Evolutionary conservation across 2,888 invertebrate genomes (phyloP).

Genomic region (Temnothorax unifasciatus): DNA sequence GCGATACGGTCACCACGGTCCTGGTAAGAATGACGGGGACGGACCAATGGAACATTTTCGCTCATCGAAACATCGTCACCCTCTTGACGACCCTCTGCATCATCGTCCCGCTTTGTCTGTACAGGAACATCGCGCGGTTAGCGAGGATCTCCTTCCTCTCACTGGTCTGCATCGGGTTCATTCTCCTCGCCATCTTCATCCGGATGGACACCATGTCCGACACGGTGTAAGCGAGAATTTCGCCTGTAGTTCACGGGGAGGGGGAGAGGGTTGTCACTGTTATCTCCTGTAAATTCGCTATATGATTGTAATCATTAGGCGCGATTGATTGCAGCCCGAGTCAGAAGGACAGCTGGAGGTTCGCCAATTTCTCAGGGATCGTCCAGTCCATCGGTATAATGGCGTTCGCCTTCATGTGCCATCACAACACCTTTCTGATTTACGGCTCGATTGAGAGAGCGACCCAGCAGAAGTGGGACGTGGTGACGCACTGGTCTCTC

Average conservation of each 20-base stretch:
- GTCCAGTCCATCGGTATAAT: conserved; percentile 93
- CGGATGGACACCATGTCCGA: conserved; percentile 88
- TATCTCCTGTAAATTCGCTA: neutral
- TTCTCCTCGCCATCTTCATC: conserved; percentile 90
- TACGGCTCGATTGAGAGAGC: conserved; percentile 93
- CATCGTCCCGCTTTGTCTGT: conserved; percentile 93
- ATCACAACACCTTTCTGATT: conserved; percentile 95
- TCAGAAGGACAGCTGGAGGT: conserved; percentile 90
- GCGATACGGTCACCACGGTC: conserved; percentile 94
- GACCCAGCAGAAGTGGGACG: conserved; percentile 92
- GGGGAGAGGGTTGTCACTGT: neutral
- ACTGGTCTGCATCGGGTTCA: conserved; percentile 91
- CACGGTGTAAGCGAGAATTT: conserved; percentile 89
- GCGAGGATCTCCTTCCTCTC: conserved; percentile 91
- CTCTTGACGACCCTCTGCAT: conserved; percentile 91
- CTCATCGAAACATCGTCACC: conserved; percentile 90
- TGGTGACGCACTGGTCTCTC: conserved; percentile 93
- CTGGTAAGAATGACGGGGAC: conserved; percentile 90
- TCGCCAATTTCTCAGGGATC: conserved; percentile 91
- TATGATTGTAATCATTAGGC: conserved; percentile 1
- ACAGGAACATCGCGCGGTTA: conserved; percentile 91
- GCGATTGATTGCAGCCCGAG: conserved; percentile 87
- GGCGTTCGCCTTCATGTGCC: conserved; percentile 97
- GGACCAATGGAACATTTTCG: conserved; percentile 87
- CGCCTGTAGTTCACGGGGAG: neutral